These are phyloP conservation scores for Microcebus griseorufus DNA, from an alignment of 2,113 vertebrate genomes.

Conservation along the genomic window DNA sequence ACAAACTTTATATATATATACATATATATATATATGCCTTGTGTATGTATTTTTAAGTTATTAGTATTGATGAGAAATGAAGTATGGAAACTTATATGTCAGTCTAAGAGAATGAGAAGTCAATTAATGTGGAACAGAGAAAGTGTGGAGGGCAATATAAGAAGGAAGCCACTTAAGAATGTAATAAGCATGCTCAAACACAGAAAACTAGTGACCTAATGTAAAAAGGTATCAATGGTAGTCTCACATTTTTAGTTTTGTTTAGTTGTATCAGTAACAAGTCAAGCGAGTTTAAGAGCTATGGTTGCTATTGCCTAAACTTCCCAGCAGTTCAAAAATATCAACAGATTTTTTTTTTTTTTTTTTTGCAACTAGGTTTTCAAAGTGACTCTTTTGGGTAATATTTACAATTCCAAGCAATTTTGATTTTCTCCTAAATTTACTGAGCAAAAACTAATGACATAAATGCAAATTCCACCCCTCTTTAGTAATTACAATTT, in stretches of 20 bases:
- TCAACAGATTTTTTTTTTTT: not conserved
- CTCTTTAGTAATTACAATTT: not conserved
- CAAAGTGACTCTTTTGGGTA: not conserved
- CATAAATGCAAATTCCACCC: not conserved
- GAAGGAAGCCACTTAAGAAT: not conserved
- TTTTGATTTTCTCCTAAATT: not conserved
- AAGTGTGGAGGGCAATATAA: not conserved
- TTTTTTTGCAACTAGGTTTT: not conserved
- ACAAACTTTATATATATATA: not conserved
- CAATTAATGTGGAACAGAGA: not conserved
- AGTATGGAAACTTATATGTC: not conserved
- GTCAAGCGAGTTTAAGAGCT: not conserved
- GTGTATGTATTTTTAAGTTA: not conserved
- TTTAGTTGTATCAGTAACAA: not conserved
- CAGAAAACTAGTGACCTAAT: not conserved
- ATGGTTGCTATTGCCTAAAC: conserved; percentile 11
- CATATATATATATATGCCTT: not conserved
- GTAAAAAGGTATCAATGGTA: not conserved
- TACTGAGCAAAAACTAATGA: not conserved
- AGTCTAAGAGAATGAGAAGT: not conserved
- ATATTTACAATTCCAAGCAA: conserved; percentile 15
- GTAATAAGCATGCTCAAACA: not conserved
- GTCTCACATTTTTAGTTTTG: not conserved
- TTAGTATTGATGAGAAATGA: not conserved
- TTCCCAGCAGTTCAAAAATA: conserved; percentile 31